Conservation (phyloP, 2,888 invertebrate genomes). For the Dione vanillae region DNA sequence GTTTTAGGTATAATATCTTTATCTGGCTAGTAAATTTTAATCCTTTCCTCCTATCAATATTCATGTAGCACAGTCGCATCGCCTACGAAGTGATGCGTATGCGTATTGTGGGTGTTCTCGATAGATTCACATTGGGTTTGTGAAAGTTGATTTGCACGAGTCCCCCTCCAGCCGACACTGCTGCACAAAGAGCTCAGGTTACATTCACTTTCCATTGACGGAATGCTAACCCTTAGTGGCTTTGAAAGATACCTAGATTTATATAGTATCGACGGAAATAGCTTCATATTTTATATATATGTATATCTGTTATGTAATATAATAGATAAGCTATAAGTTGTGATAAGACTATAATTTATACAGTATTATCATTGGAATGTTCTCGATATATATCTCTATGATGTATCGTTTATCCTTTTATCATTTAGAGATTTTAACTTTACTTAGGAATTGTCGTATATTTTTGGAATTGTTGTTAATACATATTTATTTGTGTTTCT, state of each 20-base stretch:
- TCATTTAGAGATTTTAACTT: slow-evolving; percentile 22
- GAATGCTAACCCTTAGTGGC: slow-evolving; percentile 35
- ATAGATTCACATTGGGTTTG: slow-evolving; percentile 57
- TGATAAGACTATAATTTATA: neutral
- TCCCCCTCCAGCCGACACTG: slow-evolving; percentile 41
- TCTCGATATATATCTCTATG: slow-evolving; percentile 25
- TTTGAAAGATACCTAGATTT: slow-evolving; percentile 18
- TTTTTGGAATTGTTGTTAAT: slow-evolving; percentile 30
- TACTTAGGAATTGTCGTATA: slow-evolving; percentile 22
- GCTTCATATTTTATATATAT: too few species aligned
- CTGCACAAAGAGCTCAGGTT: slow-evolving; percentile 48
- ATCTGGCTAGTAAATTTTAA: neutral
- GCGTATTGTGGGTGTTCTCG: slow-evolving; percentile 29
- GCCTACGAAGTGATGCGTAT: slow-evolving; percentile 26
- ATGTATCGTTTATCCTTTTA: slow-evolving; percentile 27
- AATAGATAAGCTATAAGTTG: neutral
- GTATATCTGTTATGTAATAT: neutral
- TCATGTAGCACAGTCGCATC: slow-evolving; percentile 15
- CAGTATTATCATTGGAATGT: slow-evolving; percentile 35
- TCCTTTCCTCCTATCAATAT: slow-evolving; percentile 1
- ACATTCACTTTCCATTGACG: slow-evolving; percentile 49
- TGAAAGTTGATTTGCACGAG: slow-evolving; percentile 73
- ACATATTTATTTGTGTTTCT: slow-evolving; percentile 31
- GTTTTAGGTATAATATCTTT: neutral
- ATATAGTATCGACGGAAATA: slow-evolving; percentile 19